Percentiles rank a stretch among this genome's conserved stretches.
These are phyloP conservation scores for Cebus imitator DNA, from an alignment of 2,113 vertebrate genomes.

Conservation along the genomic window DNA sequence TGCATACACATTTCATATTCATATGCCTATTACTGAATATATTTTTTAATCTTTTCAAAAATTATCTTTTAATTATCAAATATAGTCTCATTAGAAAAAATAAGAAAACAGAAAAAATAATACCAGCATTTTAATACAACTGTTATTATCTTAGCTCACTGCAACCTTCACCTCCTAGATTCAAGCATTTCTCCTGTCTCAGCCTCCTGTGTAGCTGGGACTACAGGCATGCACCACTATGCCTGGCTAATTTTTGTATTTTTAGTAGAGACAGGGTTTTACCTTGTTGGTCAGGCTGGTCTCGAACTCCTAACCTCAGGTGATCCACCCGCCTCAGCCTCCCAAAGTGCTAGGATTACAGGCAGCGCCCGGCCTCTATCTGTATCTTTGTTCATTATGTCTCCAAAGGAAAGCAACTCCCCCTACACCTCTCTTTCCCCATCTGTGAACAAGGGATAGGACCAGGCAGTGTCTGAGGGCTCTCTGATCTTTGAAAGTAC, in stretches of 20 bases:
- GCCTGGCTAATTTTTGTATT: no score
- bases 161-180: no score
- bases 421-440: background rate
- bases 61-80: slow-evolving; percentile 39
- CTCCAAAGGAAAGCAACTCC: background rate
- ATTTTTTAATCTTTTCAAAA: slow-evolving; percentile 7
- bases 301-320: no score
- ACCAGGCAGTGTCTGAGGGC: background rate
- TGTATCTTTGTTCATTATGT: background rate
- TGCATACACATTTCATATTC: background rate
- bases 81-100: background rate
- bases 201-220: no score
- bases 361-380: background rate
- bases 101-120: background rate
- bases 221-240: no score
- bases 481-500: background rate
- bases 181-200: no score
- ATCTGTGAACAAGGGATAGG: background rate
- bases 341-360: no score
- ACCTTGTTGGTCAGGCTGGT: no score
- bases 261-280: no score
- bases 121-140: background rate
- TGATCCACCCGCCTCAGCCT: no score
- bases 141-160: background rate
- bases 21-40: background rate